phyloP scores from a whole-genome alignment of 2,113 vertebrate species.

The Spilogale gracilis region DNA sequence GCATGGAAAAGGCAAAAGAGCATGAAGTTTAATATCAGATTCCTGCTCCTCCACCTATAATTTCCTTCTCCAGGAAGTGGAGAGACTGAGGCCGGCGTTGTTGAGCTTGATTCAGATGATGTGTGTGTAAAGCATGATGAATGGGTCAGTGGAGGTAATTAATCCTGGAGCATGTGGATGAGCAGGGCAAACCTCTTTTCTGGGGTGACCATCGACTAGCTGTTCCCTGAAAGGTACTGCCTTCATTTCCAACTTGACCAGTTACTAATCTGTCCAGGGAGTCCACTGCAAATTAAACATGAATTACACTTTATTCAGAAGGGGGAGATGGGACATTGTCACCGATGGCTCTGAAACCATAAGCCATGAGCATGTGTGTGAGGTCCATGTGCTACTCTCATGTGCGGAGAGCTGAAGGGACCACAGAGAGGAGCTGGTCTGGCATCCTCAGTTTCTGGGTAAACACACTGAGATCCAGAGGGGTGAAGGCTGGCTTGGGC shows the following conservation, averaged over 20 bases:
- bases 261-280: not conserved
- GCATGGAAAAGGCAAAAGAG: not conserved
- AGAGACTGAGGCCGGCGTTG: not conserved
- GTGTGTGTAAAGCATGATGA: not conserved
- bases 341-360: not conserved
- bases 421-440: not conserved
- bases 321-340: not conserved
- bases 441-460: not conserved
- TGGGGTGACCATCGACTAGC: not conserved
- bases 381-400: not conserved
- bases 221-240: not conserved
- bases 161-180: not conserved
- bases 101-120: not conserved
- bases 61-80: not conserved
- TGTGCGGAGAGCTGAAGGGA: not conserved
- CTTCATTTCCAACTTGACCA: conserved; percentile 11
- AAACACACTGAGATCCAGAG: not conserved
- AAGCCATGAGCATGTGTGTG: not conserved
- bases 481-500: not conserved
- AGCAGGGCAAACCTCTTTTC: not conserved
- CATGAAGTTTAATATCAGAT: not conserved
- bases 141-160: not conserved
- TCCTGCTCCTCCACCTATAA: not conserved
- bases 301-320: conserved; percentile 20
- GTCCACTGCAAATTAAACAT: not conserved